Base-by-base conservation (phyloP, 30 jellyfish, hydroid and myxozoan genomes). In the Aurelia sp. region DNA sequence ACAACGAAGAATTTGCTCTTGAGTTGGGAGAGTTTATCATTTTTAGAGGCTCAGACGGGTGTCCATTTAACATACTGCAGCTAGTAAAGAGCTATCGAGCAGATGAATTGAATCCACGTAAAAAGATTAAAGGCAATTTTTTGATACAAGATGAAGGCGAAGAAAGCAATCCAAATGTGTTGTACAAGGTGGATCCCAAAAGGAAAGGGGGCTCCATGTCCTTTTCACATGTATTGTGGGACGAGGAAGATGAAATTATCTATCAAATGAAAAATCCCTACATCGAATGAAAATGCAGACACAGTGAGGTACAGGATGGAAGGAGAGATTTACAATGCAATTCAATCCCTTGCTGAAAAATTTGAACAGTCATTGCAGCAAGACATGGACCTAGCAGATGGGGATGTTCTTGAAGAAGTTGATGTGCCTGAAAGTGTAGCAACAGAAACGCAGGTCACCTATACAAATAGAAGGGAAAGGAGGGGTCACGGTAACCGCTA, bases 1-100 rank as follows among this genome's bases (percentile, higher is more conserved):
- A 57, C 66, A 57, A 57, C 2, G 66, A 57, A 57, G 66, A 57
- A 57, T 65, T n/a, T 65, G 76, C 76, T 22, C 48, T 65, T 65
- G 48, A 65, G 15, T 20, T 30, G 35, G 76, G 76, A 30, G 76
- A 65, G 48, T n/a, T 65, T 65, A 30, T 65, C 76, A 30, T 65
- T 65, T 30, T 65, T 30, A 65, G 76, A 65, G 76, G 76, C 35
- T 65, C 76, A n/a, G 76, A 65, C 48, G 76, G 76, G 48, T 65
- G 22, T 30, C 35, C 48, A 20, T 65, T 65, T 65, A 65, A 65
- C 48, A 30, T 27, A 27, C 33, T 27, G 33, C 33, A 27, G 33
- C 33, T 27, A 27, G 33, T 27, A 27, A 27, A 27, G 33, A 27
- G 33, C 33, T 27, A 27, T 27, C 33, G 33, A 27, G 33, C 33